Evolutionary conservation across 1,140 invertebrate genomes (phyloP).

Genomic region (Sesamia nonagrioides): DNA sequence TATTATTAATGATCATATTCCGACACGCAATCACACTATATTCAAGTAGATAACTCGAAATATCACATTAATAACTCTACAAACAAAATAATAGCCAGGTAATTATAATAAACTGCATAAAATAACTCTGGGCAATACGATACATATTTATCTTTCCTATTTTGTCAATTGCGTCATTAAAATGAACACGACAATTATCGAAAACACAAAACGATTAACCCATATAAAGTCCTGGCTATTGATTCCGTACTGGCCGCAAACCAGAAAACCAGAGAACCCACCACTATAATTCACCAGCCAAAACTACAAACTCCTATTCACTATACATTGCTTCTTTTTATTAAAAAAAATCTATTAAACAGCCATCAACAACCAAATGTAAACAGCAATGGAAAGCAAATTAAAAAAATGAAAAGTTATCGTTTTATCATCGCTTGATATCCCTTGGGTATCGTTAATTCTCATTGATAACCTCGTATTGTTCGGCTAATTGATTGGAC

Average conservation of each 20-base stretch:
- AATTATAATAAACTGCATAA: conserved; percentile 28
- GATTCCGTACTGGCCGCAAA: conserved; percentile 55
- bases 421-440: neutral
- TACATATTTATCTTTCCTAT: conserved; percentile 36
- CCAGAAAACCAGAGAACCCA: conserved; percentile 46
- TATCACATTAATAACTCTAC: conserved; percentile 13
- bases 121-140: neutral
- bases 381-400: conserved; percentile 7
- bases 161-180: conserved; percentile 45
- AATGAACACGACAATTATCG: conserved; percentile 61
- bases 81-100: conserved; percentile 27
- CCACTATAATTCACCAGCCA: conserved; percentile 19
- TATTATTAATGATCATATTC: too few species aligned
- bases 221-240: conserved; percentile 57
- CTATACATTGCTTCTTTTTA: conserved; percentile 9
- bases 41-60: neutral
- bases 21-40: neutral
- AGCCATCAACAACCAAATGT: neutral
- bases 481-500: conserved; percentile 60
- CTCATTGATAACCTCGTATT: conserved; percentile 58
- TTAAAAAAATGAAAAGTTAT: conserved; percentile 8
- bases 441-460: conserved; percentile 54
- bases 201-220: conserved; percentile 62
- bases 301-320: neutral
- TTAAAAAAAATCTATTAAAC: neutral